Evolutionary conservation across 2,888 invertebrate species (phyloP).

Genomic region (Argyresthia albistria): DNA sequence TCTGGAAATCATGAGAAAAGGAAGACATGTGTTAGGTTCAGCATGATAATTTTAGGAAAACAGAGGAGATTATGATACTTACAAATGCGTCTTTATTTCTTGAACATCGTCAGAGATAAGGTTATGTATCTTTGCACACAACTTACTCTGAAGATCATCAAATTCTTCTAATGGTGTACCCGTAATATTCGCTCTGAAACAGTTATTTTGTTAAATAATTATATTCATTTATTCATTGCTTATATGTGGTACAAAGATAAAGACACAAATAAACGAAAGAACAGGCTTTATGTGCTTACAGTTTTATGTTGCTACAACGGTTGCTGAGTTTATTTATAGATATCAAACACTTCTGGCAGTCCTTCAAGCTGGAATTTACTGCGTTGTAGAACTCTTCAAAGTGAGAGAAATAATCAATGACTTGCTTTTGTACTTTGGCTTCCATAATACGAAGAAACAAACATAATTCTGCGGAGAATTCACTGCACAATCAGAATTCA

Average conservation of each 20-base stretch:
- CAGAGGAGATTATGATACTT: constrained; percentile 17
- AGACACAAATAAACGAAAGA: constrained; percentile 1
- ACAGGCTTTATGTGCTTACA: constrained; percentile 37
- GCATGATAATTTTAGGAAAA: not conserved
- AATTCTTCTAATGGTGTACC: constrained; percentile 58
- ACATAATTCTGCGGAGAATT: too few relatives aligned
- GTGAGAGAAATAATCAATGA: constrained; percentile 64
- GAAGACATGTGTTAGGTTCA: too few relatives aligned
- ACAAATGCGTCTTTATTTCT: constrained; percentile 55
- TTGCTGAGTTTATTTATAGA: constrained; percentile 66
- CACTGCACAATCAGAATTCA: too few relatives aligned
- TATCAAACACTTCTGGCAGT: constrained; percentile 59
- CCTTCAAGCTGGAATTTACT: constrained; percentile 59
- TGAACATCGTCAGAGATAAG: constrained; percentile 47
- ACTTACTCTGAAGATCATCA: constrained; percentile 41
- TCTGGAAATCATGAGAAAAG: constrained; percentile 25
- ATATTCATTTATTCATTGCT: too few relatives aligned
- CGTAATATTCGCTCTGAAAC: constrained; percentile 50
- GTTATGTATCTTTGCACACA: constrained; percentile 48
- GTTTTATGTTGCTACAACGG: constrained; percentile 60
- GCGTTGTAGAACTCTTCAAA: constrained; percentile 60
- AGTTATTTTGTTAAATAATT: not conserved
- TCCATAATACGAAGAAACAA: constrained; percentile 39
- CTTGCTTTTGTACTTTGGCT: constrained; percentile 60
- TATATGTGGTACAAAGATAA: too few relatives aligned